Percentiles rank a stretch among this genome's conserved stretches.
Conservation (phyloP, 23 tunicate genomes). For the Oikopleura vanhoeffeni region DNA sequence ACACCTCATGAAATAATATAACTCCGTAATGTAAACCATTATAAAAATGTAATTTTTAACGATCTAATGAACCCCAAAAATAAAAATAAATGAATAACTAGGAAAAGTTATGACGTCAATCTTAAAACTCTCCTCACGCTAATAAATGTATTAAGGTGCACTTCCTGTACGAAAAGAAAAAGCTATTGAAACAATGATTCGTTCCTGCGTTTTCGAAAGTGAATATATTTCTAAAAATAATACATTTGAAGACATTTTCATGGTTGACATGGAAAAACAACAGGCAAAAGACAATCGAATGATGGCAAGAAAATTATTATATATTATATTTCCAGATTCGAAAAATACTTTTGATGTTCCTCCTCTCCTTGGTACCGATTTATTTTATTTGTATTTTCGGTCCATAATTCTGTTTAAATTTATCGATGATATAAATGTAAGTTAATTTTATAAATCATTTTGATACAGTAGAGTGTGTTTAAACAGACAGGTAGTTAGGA, state of each 20-base stretch:
- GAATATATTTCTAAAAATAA: neutral
- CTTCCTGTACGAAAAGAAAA: slow-evolving; percentile 9
- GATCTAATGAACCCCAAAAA: no score
- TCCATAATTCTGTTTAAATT: neutral
- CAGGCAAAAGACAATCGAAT: neutral
- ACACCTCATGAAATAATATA: no score
- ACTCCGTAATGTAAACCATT: no score
- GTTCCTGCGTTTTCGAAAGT: neutral
- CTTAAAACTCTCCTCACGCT: no score
- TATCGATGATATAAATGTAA: neutral
- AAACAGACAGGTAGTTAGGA: no score
- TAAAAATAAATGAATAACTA: no score
- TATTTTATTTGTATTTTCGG: neutral
- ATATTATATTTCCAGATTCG: neutral
- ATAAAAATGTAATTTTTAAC: no score
- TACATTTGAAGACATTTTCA: neutral
- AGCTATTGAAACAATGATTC: neutral
- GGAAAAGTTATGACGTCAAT: no score
- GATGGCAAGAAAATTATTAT: neutral
- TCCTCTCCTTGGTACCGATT: neutral
- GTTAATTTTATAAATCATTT: no score
- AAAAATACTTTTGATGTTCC: neutral
- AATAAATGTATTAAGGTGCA: no score
- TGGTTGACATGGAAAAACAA: neutral
- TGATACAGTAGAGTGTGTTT: no score